Percentiles rank a stretch among this genome's conserved stretches.
These are phyloP conservation scores for Numenius arquata DNA, from an alignment of 2,113 vertebrate species.

Conservation along the genomic window DNA sequence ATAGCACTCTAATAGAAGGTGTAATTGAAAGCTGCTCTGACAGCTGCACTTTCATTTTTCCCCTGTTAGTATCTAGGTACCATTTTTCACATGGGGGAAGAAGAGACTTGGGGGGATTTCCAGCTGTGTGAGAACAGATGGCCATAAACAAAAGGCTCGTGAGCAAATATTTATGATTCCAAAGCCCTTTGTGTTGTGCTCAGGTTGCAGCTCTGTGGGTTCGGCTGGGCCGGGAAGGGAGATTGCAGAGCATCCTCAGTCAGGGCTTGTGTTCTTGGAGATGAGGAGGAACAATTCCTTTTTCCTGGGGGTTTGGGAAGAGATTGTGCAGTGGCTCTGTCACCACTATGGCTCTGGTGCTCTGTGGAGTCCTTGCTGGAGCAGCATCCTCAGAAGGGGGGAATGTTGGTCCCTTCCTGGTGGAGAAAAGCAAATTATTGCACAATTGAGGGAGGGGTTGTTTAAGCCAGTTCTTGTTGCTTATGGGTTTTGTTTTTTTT, in stretches of 20 bases:
- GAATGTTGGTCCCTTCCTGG: rapidly evolving
- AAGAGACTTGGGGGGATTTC: not conserved
- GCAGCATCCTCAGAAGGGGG: not conserved
- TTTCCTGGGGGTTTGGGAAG: rapidly evolving
- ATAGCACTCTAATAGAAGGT: not conserved
- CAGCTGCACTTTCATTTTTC: not conserved
- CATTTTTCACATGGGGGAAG: not conserved
- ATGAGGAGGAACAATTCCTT: too few relatives aligned
- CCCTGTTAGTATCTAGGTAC: not conserved
- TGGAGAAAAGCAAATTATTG: not conserved
- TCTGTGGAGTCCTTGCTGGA: not conserved
- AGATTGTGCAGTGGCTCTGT: not conserved
- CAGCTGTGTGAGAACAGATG: not conserved
- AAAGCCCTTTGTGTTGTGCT: not conserved
- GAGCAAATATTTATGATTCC: not conserved
- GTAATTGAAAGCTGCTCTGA: not conserved
- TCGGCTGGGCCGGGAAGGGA: not conserved
- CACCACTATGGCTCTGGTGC: rapidly evolving
- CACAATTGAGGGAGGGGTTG: rapidly evolving
- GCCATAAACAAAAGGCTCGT: not conserved
- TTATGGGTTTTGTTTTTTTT: not conserved
- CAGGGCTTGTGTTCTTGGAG: not conserved
- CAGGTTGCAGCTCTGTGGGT: not conserved
- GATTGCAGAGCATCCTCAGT: rapidly evolving
- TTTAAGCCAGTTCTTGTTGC: not conserved